Evolutionary conservation across 2,888 invertebrate genomes (phyloP).

Genomic region (Cheilosia scutellata): DNA sequence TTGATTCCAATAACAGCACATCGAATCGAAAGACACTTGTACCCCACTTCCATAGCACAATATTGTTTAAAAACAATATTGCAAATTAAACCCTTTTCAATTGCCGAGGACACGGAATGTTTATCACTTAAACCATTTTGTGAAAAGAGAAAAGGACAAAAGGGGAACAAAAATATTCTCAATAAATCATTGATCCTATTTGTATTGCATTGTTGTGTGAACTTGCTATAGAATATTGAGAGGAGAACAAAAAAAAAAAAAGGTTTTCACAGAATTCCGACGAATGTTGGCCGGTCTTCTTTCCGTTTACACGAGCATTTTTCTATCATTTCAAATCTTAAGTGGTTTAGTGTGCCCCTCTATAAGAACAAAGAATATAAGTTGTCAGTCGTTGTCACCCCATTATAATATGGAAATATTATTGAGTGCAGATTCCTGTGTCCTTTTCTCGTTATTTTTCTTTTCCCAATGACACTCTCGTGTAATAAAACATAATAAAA

Average conservation of each 20-base stretch:
- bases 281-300: slow-evolving; percentile 18
- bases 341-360: slow-evolving; percentile 28
- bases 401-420: slow-evolving; percentile 72
- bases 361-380: slow-evolving; percentile 59
- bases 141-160: slow-evolving; percentile 52
- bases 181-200: slow-evolving; percentile 77
- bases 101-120: slow-evolving; percentile 68
- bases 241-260: neutral
- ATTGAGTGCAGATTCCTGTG: slow-evolving; percentile 55
- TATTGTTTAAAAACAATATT: slow-evolving; percentile 66
- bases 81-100: slow-evolving; percentile 75
- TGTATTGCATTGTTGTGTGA: slow-evolving; percentile 72
- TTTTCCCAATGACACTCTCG: slow-evolving; percentile 50
- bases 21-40: slow-evolving; percentile 39
- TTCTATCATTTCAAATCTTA: slow-evolving; percentile 35
- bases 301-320: slow-evolving; percentile 21
- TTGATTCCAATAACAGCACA: slow-evolving; percentile 47
- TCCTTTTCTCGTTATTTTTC: slow-evolving; percentile 57
- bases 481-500: slow-evolving; percentile 69
- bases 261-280: slow-evolving; percentile 43
- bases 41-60: slow-evolving; percentile 44
- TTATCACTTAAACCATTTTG: slow-evolving; percentile 63
- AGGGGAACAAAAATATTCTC: slow-evolving; percentile 70
- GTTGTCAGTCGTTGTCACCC: slow-evolving; percentile 68
- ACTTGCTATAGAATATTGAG: slow-evolving; percentile 36